Conservation (phyloP, 1,140 invertebrate species). For the Trachelipus rathkii region DNA sequence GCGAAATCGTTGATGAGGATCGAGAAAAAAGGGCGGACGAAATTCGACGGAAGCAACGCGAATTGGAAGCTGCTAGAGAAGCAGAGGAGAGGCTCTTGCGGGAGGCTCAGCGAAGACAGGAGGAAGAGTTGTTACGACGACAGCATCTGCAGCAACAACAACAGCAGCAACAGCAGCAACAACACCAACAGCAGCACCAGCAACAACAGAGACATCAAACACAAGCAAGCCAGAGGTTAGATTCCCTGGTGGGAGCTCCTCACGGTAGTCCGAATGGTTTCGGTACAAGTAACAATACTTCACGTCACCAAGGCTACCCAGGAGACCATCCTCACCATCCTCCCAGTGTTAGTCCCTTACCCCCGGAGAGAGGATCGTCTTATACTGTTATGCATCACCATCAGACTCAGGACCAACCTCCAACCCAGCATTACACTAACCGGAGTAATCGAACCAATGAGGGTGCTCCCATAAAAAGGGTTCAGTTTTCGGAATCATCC, state of each 20-base stretch:
- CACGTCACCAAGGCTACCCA: constrained; percentile 3
- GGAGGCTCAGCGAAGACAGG: constrained; percentile 50
- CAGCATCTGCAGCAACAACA: constrained; percentile 39
- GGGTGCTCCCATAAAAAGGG: constrained; percentile 39
- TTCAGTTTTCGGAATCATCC: constrained; percentile 43
- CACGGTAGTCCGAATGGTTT: constrained; percentile 36
- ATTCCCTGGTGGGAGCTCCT: constrained; percentile 56
- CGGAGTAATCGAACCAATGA: constrained; percentile 30
- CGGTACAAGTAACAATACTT: neutral
- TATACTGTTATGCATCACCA: constrained; percentile 70
- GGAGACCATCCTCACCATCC: constrained; percentile 28
- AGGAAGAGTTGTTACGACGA: constrained; percentile 38
- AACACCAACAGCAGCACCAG: constrained; percentile 35
- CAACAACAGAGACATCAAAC: constrained; percentile 46
- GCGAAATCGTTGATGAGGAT: constrained; percentile 53
- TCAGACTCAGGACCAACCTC: constrained; percentile 18
- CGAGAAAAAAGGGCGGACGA: constrained; percentile 56
- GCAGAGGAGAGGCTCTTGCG: constrained; percentile 50
- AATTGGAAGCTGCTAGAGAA: constrained; percentile 49
- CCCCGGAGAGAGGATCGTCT: constrained; percentile 72
- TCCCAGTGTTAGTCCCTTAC: constrained; percentile 56
- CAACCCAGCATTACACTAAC: neutral
- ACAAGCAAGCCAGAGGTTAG: constrained; percentile 50
- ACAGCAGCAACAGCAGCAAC: constrained; percentile 32
- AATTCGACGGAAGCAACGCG: constrained; percentile 49